Evolutionary conservation across 2,888 invertebrate species (phyloP).

Genomic region (Deilephila elpenor): DNA sequence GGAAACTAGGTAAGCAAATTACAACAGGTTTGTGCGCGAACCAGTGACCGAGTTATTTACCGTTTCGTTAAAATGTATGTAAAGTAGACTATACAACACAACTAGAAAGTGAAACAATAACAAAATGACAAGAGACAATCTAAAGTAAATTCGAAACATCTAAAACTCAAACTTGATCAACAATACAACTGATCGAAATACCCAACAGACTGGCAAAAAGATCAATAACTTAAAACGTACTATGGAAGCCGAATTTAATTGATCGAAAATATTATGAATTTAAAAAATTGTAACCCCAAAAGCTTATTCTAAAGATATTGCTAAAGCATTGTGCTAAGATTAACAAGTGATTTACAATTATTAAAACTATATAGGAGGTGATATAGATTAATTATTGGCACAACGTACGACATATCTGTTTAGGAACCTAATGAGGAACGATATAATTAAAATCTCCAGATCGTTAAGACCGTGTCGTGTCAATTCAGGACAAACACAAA

Average conservation of each 20-base stretch:
- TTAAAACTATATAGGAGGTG: background rate
- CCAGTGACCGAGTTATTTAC: conserved; percentile 59
- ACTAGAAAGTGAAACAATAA: conserved; percentile 29
- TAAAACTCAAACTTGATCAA: too few species aligned
- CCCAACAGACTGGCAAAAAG: too few species aligned
- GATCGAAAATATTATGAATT: too few species aligned
- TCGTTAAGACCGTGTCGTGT: background rate
- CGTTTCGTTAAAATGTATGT: conserved; percentile 67
- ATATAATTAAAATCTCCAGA: background rate
- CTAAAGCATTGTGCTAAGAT: too few species aligned
- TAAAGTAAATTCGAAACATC: too few species aligned
- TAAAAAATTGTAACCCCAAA: too few species aligned
- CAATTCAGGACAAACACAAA: conserved; percentile 1
- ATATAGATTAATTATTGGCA: background rate
- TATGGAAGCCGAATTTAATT: too few species aligned
- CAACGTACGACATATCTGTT: background rate
- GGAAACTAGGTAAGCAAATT: conserved; percentile 40
- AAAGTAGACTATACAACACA: conserved; percentile 59
- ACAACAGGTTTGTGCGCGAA: conserved; percentile 51
- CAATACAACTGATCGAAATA: too few species aligned
- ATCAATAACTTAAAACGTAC: too few species aligned
- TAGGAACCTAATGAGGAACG: background rate
- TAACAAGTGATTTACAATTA: background rate
- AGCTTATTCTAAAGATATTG: too few species aligned
- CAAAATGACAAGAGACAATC: background rate